Percentiles rank a stretch among this genome's conserved stretches.
These are phyloP conservation scores for Protosalanx chinensis DNA, from an alignment of 2,797 vertebrate species.

Conservation along the genomic window DNA sequence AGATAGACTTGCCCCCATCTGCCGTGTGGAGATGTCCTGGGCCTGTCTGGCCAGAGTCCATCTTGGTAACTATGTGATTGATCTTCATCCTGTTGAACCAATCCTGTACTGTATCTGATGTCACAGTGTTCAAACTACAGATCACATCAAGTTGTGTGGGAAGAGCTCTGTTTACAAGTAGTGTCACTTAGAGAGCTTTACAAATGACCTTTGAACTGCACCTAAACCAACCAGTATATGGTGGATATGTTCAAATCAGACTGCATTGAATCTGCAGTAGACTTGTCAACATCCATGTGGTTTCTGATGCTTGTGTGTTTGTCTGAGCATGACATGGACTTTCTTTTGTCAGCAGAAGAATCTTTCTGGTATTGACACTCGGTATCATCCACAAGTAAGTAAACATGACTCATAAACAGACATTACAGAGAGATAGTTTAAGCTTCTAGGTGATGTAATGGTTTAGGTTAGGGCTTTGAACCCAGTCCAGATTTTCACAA, in stretches of 20 bases:
- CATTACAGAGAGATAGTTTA: neutral
- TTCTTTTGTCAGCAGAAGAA: constrained; percentile 48
- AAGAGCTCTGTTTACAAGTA: too few relatives aligned
- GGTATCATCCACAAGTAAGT: constrained; percentile 65
- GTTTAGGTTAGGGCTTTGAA: neutral
- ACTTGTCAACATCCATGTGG: neutral
- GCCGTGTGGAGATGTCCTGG: constrained; percentile 42
- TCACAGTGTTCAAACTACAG: too few relatives aligned
- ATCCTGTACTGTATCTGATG: too few relatives aligned
- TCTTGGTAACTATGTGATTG: constrained; percentile 56
- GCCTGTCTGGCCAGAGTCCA: constrained; percentile 39
- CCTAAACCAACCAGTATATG: too few relatives aligned
- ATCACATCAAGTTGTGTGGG: too few relatives aligned
- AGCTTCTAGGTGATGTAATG: neutral
- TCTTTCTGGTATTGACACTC: constrained; percentile 54
- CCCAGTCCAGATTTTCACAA: neutral
- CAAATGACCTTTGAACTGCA: too few relatives aligned
- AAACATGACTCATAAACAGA: constrained; percentile 13
- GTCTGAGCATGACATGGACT: neutral
- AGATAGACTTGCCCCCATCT: constrained; percentile 57
- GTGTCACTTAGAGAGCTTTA: too few relatives aligned
- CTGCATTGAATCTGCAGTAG: neutral
- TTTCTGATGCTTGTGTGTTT: constrained; percentile 4
- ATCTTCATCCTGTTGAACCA: neutral
- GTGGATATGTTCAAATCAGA: too few relatives aligned